phyloP scores from a whole-genome alignment of 2,888 invertebrate genomes.

The Erynnis tages region DNA sequence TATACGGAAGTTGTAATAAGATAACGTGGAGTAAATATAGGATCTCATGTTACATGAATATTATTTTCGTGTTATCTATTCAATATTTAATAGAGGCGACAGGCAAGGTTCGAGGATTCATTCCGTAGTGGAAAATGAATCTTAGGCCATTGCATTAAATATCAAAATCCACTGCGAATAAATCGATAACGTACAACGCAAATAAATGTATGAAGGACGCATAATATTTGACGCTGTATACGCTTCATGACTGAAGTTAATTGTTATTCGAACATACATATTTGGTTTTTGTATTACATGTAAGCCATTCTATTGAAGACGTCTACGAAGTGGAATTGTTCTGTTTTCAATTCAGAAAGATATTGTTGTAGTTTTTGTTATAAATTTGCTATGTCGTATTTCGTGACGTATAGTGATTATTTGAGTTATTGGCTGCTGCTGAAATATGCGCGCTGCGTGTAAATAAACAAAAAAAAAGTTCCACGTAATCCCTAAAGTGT shows the following conservation, averaged over 20 bases:
- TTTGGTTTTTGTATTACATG: constrained; percentile 11
- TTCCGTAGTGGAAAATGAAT: constrained; percentile 3
- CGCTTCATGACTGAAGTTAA: constrained; percentile 19
- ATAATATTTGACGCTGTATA: constrained; percentile 34
- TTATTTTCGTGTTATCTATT: neutral
- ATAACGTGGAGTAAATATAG: neutral
- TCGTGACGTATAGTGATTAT: too few species aligned
- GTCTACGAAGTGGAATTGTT: neutral
- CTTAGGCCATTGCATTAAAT: constrained; percentile 22
- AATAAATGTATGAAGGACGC: constrained; percentile 42
- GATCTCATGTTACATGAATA: constrained; percentile 2
- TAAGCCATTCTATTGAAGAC: constrained; percentile 4
- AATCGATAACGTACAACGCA: constrained; percentile 39
- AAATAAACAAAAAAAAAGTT: constrained; percentile 2
- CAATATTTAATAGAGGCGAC: constrained; percentile 1
- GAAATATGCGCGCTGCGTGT: neutral
- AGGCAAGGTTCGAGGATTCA: constrained; percentile 14
- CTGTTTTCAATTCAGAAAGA: neutral
- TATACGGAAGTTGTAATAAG: neutral
- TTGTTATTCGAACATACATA: constrained; percentile 19
- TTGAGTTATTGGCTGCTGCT: neutral
- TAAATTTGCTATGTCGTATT: too few species aligned
- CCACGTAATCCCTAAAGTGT: neutral
- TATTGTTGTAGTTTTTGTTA: too few species aligned
- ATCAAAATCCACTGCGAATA: constrained; percentile 26